Conservation (phyloP, 2,113 vertebrate genomes). For the Centropus bengalensis region DNA sequence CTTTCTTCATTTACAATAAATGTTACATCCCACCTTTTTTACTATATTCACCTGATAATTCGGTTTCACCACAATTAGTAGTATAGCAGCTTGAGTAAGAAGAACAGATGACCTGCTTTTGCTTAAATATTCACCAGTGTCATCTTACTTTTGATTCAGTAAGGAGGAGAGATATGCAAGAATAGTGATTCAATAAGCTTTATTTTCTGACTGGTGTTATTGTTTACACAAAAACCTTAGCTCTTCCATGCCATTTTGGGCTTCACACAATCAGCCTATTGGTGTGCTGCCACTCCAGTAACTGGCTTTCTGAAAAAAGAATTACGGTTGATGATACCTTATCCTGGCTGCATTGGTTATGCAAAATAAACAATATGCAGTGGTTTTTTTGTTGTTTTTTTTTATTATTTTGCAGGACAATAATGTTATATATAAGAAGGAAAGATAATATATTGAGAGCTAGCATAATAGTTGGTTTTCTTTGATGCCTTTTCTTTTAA, state of each 20-base stretch:
- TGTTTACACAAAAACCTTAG: slow-evolving; percentile 13
- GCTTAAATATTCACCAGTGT: neutral
- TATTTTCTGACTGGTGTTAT: slow-evolving; percentile 20
- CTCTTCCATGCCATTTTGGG: neutral
- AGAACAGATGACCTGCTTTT: neutral
- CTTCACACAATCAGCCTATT: slow-evolving; percentile 22
- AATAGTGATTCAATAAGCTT: slow-evolving; percentile 20
- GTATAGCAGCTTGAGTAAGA: neutral
- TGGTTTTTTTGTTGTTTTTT: neutral
- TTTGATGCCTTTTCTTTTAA: neutral
- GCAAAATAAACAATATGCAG: slow-evolving; percentile 44
- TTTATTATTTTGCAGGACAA: slow-evolving; percentile 51
- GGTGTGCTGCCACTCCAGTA: slow-evolving; percentile 13
- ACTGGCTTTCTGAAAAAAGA: slow-evolving; percentile 54
- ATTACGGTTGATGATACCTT: slow-evolving; percentile 56
- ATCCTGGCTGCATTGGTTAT: slow-evolving; percentile 52
- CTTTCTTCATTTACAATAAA: slow-evolving; percentile 58
- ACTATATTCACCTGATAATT: neutral
- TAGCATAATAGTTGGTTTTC: neutral
- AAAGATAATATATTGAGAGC: slow-evolving; percentile 51
- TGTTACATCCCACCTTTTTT: neutral
- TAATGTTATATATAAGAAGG: slow-evolving; percentile 55
- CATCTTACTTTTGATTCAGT: neutral
- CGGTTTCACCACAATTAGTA: neutral
- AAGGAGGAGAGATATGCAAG: neutral